phyloP scores from a whole-genome alignment of 2,113 vertebrate genomes.

The Ameiurus melas region DNA sequence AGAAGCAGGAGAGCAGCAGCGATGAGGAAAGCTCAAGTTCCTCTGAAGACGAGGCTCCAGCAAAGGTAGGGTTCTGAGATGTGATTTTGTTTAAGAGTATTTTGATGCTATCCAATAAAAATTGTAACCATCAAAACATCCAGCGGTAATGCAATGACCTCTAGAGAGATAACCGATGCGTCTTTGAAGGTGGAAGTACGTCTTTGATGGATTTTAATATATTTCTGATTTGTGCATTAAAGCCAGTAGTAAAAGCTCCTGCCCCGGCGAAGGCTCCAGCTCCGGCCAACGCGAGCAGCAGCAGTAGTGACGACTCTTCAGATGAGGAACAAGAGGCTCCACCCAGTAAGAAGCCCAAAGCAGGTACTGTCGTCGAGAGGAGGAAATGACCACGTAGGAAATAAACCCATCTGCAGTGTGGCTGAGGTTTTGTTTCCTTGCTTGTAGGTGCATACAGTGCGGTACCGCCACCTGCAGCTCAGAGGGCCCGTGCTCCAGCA shows the following conservation, averaged over 20 bases:
- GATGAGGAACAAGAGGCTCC: slow-evolving; percentile 73
- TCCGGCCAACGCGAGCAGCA: slow-evolving; percentile 62
- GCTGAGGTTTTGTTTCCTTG: not conserved
- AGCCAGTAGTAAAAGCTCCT: slow-evolving; percentile 61
- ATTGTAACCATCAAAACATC: not conserved
- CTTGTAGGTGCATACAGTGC: slow-evolving; percentile 70
- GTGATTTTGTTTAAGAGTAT: not conserved
- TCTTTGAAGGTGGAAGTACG: not conserved
- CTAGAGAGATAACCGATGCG: not conserved
- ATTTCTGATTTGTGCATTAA: not conserved
- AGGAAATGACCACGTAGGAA: not conserved
- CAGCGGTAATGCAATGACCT: not conserved
- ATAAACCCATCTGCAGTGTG: no score
- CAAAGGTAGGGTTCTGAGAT: slow-evolving; percentile 62
- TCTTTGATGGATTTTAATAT: not conserved
- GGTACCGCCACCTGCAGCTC: slow-evolving; percentile 68
- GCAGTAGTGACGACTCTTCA: slow-evolving; percentile 72
- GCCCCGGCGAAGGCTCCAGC: slow-evolving; percentile 28
- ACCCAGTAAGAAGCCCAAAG: slow-evolving; percentile 73
- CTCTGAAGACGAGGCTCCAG: slow-evolving; percentile 71
- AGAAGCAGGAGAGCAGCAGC: slow-evolving; percentile 70
- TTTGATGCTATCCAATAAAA: not conserved
- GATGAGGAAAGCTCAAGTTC: slow-evolving; percentile 74
- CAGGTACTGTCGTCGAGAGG: slow-evolving; percentile 56
- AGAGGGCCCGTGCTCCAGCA: slow-evolving; percentile 49